These are phyloP conservation scores for Microchrysa polita DNA, from an alignment of 2,888 invertebrate species.

Conservation along the genomic window DNA sequence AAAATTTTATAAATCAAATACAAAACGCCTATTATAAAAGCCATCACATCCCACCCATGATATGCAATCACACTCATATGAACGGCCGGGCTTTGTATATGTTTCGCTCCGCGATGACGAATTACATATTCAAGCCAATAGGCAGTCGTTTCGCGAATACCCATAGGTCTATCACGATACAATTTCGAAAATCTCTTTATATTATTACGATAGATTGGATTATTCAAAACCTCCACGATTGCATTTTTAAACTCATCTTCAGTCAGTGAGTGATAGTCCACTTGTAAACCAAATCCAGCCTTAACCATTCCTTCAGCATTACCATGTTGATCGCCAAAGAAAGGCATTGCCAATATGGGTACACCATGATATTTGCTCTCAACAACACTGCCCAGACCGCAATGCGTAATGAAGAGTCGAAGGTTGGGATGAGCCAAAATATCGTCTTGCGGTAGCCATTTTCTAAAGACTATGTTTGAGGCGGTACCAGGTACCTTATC, in stretches of 20 bases:
- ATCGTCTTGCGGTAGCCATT: constrained; percentile 77
- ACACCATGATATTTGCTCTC: constrained; percentile 72
- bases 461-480: constrained; percentile 62
- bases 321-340: constrained; percentile 56
- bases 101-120: constrained; percentile 66
- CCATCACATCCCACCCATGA: constrained; percentile 64
- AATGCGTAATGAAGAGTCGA: constrained; percentile 73
- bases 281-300: constrained; percentile 53
- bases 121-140: constrained; percentile 70
- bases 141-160: constrained; percentile 66
- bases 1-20: constrained; percentile 9
- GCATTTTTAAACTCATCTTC: constrained; percentile 47
- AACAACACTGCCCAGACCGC: constrained; percentile 72
- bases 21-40: neutral
- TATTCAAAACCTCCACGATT: constrained; percentile 54
- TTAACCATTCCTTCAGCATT: constrained; percentile 53
- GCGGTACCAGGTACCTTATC: constrained; percentile 54
- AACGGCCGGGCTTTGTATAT: constrained; percentile 65
- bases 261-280: constrained; percentile 51
- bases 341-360: constrained; percentile 64
- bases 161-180: constrained; percentile 67
- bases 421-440: constrained; percentile 71
- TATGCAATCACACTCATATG: constrained; percentile 64
- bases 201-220: constrained; percentile 52
- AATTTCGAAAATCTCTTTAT: constrained; percentile 63